Evolutionary conservation across 2,797 vertebrate genomes (phyloP), one percentile per base, ranked within the genome.

Genomic region (Chromis chromis): DNA sequence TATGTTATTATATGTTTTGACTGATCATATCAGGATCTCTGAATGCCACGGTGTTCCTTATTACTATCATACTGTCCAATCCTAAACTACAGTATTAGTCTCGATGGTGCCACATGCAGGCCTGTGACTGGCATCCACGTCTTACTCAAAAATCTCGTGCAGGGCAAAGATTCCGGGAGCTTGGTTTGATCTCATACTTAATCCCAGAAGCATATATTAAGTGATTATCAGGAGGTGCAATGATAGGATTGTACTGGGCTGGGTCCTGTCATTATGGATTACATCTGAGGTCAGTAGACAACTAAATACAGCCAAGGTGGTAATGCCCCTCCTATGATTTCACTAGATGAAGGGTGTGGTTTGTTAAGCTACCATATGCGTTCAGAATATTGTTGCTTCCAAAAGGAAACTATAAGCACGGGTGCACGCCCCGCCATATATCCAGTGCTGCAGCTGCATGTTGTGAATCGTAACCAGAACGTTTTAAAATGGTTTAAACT

Each of bases 241-340:
- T 95, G 92, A 91, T 86, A 78, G 91, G 81, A 95, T 96, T 96
- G 94, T 94, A 88, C 88, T 70, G 86, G 88, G 89, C 70, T 91
- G 89, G 93, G 93, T 91, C 87, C 91, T 94, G 95, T 96, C 93
- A 92, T 90, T 90, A 87, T 85, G 92, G 93, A 94, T 92, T 95
- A 91, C 91, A 89, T 79, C 88, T 86, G 91, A 86, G 82, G 91
- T 91, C 92, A 91, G 91, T 86, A 92, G 84, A 89, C 90, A 94
- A 94, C 88, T 90, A 90, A 94, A 94, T 89, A 86, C 94, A 95
- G 93, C 94, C 79, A 79, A 94, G 95, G 94, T 93, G 85, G 79
- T 86, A 84, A 65, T 89, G 65, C 93, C 93, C 73, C 94, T 91
- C 93, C 89, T 87, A 93, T 93, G 92, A 91, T 88, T 91, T 86